Base-by-base conservation (phyloP, 2,113 vertebrate genomes). In the Leucoraja erinaceus region DNA sequence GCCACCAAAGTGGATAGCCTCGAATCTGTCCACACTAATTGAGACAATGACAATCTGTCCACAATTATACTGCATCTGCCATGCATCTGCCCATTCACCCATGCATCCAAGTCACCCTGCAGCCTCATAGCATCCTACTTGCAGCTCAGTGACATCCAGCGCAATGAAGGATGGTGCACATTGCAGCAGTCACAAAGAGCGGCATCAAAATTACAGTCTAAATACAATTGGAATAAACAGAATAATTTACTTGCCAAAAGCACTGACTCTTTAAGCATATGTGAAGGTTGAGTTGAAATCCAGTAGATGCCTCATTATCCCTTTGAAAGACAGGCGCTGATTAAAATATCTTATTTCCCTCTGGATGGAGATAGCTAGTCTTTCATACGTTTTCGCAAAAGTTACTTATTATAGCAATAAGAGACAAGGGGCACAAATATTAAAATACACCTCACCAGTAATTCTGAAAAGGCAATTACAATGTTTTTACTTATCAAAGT, bases 341-440 rank as follows among this genome's bases (percentile, higher is more conserved):
- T 88, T 88, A 63, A n/a, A 90, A 20, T 90, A 63, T 33, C 86
- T 68, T 12, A 90, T 90, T 66, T 90, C 31, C 86, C 61, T 66
- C 86, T 90, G 79, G 47, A 83, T 59, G 47, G 22, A 83, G 38
- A 16, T 25, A 83, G 54, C 79, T 11, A 10, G 38, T 83, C 79
- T 66, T 90, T 68, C 61, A 90, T 90, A 66, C 18, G 68, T 90
- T 90, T 66, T 90, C n/a, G 68, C 61, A 68, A 10, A 90, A 33
- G 31, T 66, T 90, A 90, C 61, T 90, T 90, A 68, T 20, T 68
- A 68, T 66, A 90, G 16, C 56, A 90, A 22, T 59, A 54, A 59
- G 81, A 28, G 54, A 84, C 54, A 84, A 84, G 54, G 28, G 81
- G 33, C 81, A 84, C 20, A 54, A 33, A 90, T 90, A 68, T 90